These are phyloP conservation scores for Pasiphila rectangulata DNA, from an alignment of 2,888 invertebrate genomes.

Conservation along the genomic window DNA sequence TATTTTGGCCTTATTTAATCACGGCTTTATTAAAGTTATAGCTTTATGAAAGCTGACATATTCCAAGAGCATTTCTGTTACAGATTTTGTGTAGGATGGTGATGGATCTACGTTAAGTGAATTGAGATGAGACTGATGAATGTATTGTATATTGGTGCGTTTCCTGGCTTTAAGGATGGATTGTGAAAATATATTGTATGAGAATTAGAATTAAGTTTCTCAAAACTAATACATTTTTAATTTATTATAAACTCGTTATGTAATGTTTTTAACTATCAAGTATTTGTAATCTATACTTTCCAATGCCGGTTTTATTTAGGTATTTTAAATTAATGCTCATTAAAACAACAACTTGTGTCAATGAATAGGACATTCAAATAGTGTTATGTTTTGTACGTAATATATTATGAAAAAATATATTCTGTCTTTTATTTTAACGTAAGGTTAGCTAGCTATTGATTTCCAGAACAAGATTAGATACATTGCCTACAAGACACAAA, in stretches of 20 bases:
- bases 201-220: neutral
- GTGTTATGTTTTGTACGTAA: constrained; percentile 72
- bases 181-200: neutral
- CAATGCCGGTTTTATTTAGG: neutral
- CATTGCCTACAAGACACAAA: no score
- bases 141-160: constrained; percentile 21
- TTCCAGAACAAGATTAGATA: no score
- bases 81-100: constrained; percentile 8
- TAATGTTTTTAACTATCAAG: no score
- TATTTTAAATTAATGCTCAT: constrained; percentile 6
- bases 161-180: constrained; percentile 11
- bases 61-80: constrained; percentile 20
- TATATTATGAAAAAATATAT: constrained; percentile 54
- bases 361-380: constrained; percentile 50
- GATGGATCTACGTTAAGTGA: constrained; percentile 17
- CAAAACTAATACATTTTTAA: no score
- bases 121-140: constrained; percentile 30
- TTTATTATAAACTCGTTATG: no score
- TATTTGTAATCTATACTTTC: neutral
- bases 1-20: neutral
- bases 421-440: constrained; percentile 25
- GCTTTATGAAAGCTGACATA: constrained; percentile 14
- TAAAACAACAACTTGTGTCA: constrained; percentile 35
- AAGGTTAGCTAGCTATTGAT: no score
- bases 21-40: constrained; percentile 2